Evolutionary conservation across 2,113 vertebrate genomes (phyloP), one percentile per base, ranked within the genome.

Genomic region (Pollachius pollachius): DNA sequence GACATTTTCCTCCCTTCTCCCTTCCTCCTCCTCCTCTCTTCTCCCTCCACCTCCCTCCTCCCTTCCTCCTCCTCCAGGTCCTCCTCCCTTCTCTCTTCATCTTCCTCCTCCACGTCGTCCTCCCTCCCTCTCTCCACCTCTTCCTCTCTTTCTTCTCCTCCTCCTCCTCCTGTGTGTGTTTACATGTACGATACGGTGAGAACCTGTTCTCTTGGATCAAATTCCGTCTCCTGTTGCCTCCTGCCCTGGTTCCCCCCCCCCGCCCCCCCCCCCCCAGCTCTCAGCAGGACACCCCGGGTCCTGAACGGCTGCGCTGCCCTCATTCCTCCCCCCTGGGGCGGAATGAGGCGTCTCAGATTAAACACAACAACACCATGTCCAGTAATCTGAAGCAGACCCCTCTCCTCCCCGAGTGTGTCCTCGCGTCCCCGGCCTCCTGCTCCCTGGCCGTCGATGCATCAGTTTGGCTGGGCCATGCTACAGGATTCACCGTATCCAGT

Each of bases 401-500:
- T 72, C 81, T 65, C 68, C 69, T 71, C 21, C 70, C 68, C 78
- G 54, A 75, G 75, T 41, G 60, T 61, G 73, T 65, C 70, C 71
- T 52, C 75, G 77, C 15, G 62, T 69, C 73, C 68, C 68, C 62
- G 59, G 68, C 56, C 76, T 72, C 69, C 70, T 68, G 73, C 12
- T 16, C 71, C 16, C 54, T 4, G 23, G 23, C 23, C 23, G 23
- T 23, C 23, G 23, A 71, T 65, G 70, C 71, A 71, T 77, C 68
- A 73, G 68, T 75, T 4, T 70, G 70, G 65, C 66, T 75, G 77
- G 73, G 77, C 70, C 70, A 71, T 74, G 74, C 65, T 19, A 69
- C 67, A 77, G 71, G 37, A 75, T 82, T 77, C 71, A 59, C 72
- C 69, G 74, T 72, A 87, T 85, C 88, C 72, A 85, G 84, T 89